phyloP scores from a whole-genome alignment of 2,888 invertebrate species.

The Halictus quadricinctus region DNA sequence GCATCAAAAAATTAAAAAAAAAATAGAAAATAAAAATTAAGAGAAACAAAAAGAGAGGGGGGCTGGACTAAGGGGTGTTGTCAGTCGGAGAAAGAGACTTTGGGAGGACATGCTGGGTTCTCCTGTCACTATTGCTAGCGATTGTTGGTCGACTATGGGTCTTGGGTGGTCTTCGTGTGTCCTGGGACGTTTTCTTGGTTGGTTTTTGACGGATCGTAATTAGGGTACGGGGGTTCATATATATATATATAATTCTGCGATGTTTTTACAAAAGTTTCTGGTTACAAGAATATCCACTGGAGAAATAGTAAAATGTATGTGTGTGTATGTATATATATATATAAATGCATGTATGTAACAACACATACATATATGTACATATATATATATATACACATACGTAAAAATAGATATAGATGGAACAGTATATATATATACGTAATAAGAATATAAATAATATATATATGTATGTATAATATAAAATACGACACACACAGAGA shows the following conservation, averaged over 20 bases:
- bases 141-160: conserved; percentile 73
- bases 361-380: conserved; percentile 45
- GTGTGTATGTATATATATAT: conserved; percentile 46
- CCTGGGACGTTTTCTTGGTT: conserved; percentile 57
- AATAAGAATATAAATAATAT: conserved; percentile 63
- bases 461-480: conserved; percentile 73
- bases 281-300: conserved; percentile 64
- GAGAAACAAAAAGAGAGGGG: conserved; percentile 19
- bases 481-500: conserved; percentile 81
- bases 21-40: conserved; percentile 2
- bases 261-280: conserved; percentile 61
- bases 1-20: conserved; percentile 24
- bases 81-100: conserved; percentile 52
- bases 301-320: conserved; percentile 23
- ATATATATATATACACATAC: conserved; percentile 54
- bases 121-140: conserved; percentile 83
- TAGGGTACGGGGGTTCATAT: conserved; percentile 15
- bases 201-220: conserved; percentile 59
- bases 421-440: conserved; percentile 56
- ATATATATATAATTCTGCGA: not conserved
- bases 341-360: not conserved
- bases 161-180: conserved; percentile 68
- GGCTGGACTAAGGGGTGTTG: conserved; percentile 6
- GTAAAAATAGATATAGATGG: conserved; percentile 54
- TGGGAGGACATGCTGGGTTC: conserved; percentile 79